Conservation (phyloP, 2,113 vertebrate genomes). For the Alosa alosa region DNA sequence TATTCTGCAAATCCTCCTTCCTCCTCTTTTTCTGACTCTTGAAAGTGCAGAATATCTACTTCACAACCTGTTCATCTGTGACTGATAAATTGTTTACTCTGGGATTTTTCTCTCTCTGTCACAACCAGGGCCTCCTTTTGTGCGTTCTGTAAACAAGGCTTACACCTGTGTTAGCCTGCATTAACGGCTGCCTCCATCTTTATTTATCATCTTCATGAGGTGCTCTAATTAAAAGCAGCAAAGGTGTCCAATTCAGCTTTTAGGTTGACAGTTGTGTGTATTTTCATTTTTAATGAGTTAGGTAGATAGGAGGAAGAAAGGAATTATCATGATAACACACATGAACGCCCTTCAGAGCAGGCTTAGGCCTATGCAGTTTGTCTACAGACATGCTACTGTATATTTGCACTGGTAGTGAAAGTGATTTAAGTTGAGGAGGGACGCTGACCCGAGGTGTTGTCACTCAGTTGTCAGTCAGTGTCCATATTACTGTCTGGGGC, state of each 20-base stretch:
- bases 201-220: neutral
- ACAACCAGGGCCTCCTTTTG: slow-evolving; percentile 11
- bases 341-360: slow-evolving; percentile 48
- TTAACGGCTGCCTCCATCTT: slow-evolving; percentile 39
- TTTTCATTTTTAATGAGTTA: slow-evolving; percentile 63
- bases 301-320: slow-evolving; percentile 47
- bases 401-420: slow-evolving; percentile 40
- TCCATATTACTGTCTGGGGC: slow-evolving; percentile 51
- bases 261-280: slow-evolving; percentile 40
- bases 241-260: slow-evolving; percentile 47
- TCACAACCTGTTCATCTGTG: slow-evolving; percentile 33
- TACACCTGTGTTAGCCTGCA: slow-evolving; percentile 53
- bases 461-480: slow-evolving; percentile 60
- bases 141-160: slow-evolving; percentile 41
- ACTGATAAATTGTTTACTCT: slow-evolving; percentile 48
- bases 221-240: slow-evolving; percentile 42
- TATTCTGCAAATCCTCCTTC: slow-evolving; percentile 50
- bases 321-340: slow-evolving; percentile 52
- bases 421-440: slow-evolving; percentile 52
- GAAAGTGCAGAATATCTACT: slow-evolving; percentile 36
- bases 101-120: slow-evolving; percentile 32
- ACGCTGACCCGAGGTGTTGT: slow-evolving; percentile 47
- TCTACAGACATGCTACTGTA: slow-evolving; percentile 21
- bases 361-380: neutral
- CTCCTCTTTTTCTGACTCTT: slow-evolving; percentile 24